Evolutionary conservation across 2,888 invertebrate genomes (phyloP), one percentile per base, ranked within the genome.

Genomic region (Ennomos fuscantarius): DNA sequence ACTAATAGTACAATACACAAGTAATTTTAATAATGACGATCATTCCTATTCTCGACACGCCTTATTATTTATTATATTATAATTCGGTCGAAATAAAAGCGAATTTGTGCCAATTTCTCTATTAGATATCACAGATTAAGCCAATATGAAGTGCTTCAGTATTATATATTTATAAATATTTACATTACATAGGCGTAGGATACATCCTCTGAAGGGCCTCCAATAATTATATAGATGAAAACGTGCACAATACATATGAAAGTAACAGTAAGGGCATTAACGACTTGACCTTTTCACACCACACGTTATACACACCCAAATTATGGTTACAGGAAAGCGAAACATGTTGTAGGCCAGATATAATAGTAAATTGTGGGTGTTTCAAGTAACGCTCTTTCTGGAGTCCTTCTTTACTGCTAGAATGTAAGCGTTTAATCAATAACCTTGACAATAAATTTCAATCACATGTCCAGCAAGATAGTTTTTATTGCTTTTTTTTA

Each of bases 111-210:
- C 73, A 76, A 78, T 75, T 77, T 74, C 66, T 81, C 76, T 81
- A 82, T 79, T 76, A 76, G 78, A 79, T 86, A 89, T 89, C 89
- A 89, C 89, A 89, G 89, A 86, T 87, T 79, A 89, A 89, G 89
- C 88, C 86, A 85, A 87, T 84, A 81, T 80, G 83, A 78, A 81
- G 61, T 67, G 67, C 60, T 63, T 62, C 54, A 64, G 60, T 63
- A 53, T 36, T 57, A 57, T 50, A 59, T 60, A 55, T 56, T 41
- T 67, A 61, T 65, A 50, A 47, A 48, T 58, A 55, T 51, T 51
- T 60, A 60, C 51, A 60, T 33, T 63, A 62, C 42, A 60, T 47
- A 62, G 57, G 53, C 57, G 15, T 55, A 44, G 39, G 50, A 53
- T 46, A 12, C 34, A 42, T 43, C 36, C 50, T 32, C 13, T 35